These are phyloP conservation scores for Gorsachius magnificus DNA, from an alignment of 2,797 vertebrate species.

Conservation along the genomic window DNA sequence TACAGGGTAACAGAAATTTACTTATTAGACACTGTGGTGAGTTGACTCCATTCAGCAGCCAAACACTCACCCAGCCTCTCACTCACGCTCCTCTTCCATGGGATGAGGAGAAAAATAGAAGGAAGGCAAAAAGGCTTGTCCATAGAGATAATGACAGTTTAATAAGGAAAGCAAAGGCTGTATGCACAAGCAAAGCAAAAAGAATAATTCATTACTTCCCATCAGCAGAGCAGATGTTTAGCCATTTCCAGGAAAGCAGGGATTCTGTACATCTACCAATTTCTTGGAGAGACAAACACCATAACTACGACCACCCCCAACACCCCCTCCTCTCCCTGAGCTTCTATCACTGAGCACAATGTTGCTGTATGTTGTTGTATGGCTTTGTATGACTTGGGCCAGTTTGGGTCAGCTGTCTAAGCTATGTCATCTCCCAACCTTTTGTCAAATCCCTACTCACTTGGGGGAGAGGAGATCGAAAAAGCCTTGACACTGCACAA, in stretches of 20 bases:
- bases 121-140: neutral
- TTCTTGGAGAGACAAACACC: neutral
- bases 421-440: neutral
- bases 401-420: neutral
- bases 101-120: neutral
- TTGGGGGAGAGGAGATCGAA: neutral
- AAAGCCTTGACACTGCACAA: neutral
- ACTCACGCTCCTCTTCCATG: rapidly evolving
- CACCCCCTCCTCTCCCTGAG: neutral
- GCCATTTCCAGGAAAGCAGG: neutral
- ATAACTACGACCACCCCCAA: neutral
- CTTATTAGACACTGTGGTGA: neutral
- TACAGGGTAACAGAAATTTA: neutral
- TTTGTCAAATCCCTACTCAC: neutral
- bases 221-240: neutral
- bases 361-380: too few relatives aligned
- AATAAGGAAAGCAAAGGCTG: neutral
- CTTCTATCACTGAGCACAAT: neutral
- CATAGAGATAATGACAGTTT: neutral
- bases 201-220: neutral
- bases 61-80: rapidly evolving
- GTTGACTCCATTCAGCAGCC: rapidly evolving
- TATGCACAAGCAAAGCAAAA: neutral
- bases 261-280: neutral
- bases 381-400: neutral